Conservation (phyloP, 2,888 invertebrate genomes). For the Hecatera dysodea region DNA sequence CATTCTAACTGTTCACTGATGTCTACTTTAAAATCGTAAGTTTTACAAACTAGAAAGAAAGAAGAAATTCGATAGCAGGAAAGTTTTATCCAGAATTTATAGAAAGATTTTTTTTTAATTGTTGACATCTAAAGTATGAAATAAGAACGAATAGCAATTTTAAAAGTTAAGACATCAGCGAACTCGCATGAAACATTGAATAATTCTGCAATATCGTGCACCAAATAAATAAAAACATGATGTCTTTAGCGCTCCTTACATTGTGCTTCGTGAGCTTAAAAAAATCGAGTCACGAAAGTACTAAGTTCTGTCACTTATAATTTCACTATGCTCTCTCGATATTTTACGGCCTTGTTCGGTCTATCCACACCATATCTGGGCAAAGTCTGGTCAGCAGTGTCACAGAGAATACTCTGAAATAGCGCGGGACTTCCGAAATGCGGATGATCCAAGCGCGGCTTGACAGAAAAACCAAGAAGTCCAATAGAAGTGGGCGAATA, state of each 20-base stretch:
- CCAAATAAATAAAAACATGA: constrained; percentile 39
- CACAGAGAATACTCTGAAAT: neutral
- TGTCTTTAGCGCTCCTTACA: constrained; percentile 9
- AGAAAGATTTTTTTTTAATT: too few relatives aligned
- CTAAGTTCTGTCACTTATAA: neutral
- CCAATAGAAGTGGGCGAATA: neutral
- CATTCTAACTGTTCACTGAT: constrained; percentile 65
- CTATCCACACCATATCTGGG: neutral
- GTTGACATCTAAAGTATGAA: neutral
- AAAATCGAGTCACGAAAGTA: neutral
- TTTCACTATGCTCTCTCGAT: neutral
- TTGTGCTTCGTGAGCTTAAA: constrained; percentile 7
- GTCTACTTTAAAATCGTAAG: constrained; percentile 8
- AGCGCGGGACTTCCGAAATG: constrained; percentile 4
- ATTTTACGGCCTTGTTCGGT: neutral
- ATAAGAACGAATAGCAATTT: neutral
- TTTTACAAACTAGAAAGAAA: neutral
- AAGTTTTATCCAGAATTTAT: neutral
- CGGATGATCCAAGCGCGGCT: neutral
- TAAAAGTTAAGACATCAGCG: constrained; percentile 56
- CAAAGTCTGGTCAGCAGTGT: neutral
- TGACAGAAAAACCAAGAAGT: neutral
- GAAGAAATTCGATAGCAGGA: neutral
- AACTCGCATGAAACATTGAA: constrained; percentile 64
- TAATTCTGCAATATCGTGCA: constrained; percentile 57